Conservation (phyloP, 1,140 invertebrate species). For the Philopotamus ludificatus region DNA sequence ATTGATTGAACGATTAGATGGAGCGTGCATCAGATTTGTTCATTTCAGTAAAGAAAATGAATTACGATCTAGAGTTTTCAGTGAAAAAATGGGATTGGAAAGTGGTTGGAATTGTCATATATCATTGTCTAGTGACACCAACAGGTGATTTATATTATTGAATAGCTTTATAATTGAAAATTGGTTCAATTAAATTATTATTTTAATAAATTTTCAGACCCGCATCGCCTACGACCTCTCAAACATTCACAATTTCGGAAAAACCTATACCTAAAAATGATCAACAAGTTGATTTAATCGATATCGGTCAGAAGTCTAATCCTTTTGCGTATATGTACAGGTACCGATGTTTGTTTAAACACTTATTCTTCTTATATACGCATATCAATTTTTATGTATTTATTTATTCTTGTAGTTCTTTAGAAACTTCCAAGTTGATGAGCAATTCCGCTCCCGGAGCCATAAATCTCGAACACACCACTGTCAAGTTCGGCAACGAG, state of each 20-base stretch:
- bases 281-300: too few species aligned
- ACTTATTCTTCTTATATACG: too few species aligned
- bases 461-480: constrained; percentile 72
- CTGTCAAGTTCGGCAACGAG: constrained; percentile 65
- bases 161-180: too few species aligned
- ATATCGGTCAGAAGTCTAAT: too few species aligned
- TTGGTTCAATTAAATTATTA: too few species aligned
- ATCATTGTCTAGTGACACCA: constrained; percentile 76
- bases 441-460: constrained; percentile 81
- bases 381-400: constrained; percentile 31
- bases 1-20: constrained; percentile 90
- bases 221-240: too few species aligned
- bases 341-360: too few species aligned
- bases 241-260: too few species aligned
- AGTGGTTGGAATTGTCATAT: constrained; percentile 99
- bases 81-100: constrained; percentile 99
- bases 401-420: constrained; percentile 46
- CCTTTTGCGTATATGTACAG: too few species aligned
- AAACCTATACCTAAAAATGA: too few species aligned
- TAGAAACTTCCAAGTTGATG: constrained; percentile 69
- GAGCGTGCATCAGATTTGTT: constrained; percentile 94
- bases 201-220: too few species aligned
- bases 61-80: constrained; percentile 95
- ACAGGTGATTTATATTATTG: too few species aligned
- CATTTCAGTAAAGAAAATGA: constrained; percentile 99